Evolutionary conservation across 2,888 invertebrate species (phyloP).

Genomic region (Platycheirus rosarum): DNA sequence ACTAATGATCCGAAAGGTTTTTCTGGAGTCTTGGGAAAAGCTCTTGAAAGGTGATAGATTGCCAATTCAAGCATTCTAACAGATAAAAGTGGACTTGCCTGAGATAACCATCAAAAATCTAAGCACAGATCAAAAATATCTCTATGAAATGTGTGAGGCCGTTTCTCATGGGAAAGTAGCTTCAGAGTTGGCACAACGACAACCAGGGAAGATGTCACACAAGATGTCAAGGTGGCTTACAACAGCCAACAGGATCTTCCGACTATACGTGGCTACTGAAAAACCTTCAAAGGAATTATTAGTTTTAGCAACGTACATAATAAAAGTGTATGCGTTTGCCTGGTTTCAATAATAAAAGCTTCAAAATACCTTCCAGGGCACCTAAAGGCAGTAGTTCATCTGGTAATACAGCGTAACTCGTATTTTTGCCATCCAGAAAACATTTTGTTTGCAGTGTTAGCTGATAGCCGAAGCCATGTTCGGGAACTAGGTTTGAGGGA

Average conservation of each 20-base stretch:
- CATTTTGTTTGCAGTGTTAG: too few species aligned
- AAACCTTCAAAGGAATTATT: not conserved
- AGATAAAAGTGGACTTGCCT: too few species aligned
- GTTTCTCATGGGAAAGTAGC: not conserved
- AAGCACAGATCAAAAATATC: constrained; percentile 8
- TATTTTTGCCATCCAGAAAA: too few species aligned
- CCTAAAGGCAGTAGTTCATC: too few species aligned
- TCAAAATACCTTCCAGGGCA: too few species aligned
- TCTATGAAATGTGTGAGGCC: constrained; percentile 9
- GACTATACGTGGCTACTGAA: not conserved
- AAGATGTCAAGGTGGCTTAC: not conserved
- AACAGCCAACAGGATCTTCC: constrained; percentile 7
- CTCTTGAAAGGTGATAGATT: not conserved
- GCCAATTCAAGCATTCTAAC: not conserved
- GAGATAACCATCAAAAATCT: too few species aligned
- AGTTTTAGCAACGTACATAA: not conserved
- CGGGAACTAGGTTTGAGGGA: too few species aligned
- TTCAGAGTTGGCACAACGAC: not conserved
- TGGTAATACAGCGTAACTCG: too few species aligned
- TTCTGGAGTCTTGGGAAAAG: not conserved
- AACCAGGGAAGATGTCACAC: not conserved
- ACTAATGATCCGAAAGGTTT: not conserved
- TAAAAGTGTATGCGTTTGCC: too few species aligned
- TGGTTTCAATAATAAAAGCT: too few species aligned
- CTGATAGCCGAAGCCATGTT: too few species aligned